These are phyloP conservation scores for Eleginops maclovinus DNA, from an alignment of 2,113 vertebrate genomes.

Conservation along the genomic window DNA sequence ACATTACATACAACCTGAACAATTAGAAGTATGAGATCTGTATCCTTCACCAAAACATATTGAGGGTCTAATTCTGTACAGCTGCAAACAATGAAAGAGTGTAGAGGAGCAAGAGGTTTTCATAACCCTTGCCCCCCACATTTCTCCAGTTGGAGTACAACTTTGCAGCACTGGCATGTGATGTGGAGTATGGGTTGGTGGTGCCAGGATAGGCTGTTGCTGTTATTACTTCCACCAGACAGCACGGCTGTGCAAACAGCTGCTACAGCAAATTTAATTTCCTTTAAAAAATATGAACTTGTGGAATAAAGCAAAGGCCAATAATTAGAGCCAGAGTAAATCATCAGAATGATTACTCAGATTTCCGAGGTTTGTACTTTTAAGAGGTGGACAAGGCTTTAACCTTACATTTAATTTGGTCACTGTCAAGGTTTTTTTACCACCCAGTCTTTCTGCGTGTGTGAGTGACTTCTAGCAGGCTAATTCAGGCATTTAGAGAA, in stretches of 20 bases:
- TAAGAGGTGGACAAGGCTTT: conserved; percentile 3
- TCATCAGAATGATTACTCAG: conserved; percentile 25
- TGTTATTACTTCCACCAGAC: conserved; percentile 42
- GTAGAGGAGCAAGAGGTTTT: conserved; percentile 46
- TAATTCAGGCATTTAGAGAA: background rate
- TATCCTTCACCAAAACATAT: conserved; percentile 16
- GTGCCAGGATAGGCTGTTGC: conserved; percentile 52
- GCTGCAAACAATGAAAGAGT: conserved; percentile 42
- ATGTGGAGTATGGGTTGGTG: conserved; percentile 22
- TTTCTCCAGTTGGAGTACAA: conserved; percentile 23
- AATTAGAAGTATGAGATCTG: background rate
- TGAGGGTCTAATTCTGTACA: conserved; percentile 31
- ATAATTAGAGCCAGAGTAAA: conserved; percentile 46
- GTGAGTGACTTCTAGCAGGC: background rate
- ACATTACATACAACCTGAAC: conserved; percentile 8
- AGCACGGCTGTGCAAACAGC: conserved; percentile 54
- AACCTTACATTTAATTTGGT: background rate
- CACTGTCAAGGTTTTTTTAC: background rate
- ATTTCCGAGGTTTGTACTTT: conserved; percentile 10
- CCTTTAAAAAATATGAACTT: conserved; percentile 34
- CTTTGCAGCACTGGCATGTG: conserved; percentile 47
- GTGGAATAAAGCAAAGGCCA: conserved; percentile 22
- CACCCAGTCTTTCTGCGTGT: background rate
- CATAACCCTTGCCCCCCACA: conserved; percentile 46
- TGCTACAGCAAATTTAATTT: conserved; percentile 29